Conservation (phyloP, 2,797 vertebrate species). For the Sebastes hubbsi region DNA sequence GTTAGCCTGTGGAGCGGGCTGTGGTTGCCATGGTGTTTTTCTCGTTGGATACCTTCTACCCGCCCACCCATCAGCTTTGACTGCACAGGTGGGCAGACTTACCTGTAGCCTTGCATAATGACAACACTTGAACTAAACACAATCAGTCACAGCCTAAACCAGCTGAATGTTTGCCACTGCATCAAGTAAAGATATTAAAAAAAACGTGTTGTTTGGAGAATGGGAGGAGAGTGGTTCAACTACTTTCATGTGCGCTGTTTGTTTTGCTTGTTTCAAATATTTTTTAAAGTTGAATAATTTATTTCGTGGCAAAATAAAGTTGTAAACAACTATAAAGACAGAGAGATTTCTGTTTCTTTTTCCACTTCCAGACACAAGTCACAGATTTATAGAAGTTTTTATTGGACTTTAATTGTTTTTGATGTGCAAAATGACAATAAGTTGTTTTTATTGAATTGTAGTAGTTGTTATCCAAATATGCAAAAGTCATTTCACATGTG, state of each 20-base stretch:
- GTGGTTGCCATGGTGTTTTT: background rate
- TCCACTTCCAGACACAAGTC: background rate
- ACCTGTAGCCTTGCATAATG: slow-evolving; percentile 79
- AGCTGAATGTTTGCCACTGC: slow-evolving; percentile 87
- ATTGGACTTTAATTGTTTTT: background rate
- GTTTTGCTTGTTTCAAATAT: slow-evolving; percentile 72
- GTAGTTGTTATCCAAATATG: background rate
- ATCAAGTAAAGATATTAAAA: slow-evolving; percentile 74
- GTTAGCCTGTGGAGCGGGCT: background rate
- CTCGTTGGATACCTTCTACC: background rate
- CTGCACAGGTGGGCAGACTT: background rate
- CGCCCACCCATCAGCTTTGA: background rate
- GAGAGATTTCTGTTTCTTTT: background rate
- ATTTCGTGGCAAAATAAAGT: slow-evolving; percentile 95
- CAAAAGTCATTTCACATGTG: background rate
- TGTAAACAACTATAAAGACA: slow-evolving; percentile 79
- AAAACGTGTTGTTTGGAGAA: slow-evolving; percentile 70
- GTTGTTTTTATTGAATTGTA: background rate
- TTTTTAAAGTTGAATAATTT: slow-evolving; percentile 93
- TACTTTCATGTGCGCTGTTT: slow-evolving; percentile 87
- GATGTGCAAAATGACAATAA: background rate
- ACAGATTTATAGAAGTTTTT: background rate
- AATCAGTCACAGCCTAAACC: slow-evolving; percentile 81
- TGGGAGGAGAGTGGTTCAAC: slow-evolving; percentile 82
- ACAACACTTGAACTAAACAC: slow-evolving; percentile 83